These are phyloP conservation scores for Drosophila villosipedis DNA, from an alignment of 2,888 invertebrate species.

Conservation along the genomic window DNA sequence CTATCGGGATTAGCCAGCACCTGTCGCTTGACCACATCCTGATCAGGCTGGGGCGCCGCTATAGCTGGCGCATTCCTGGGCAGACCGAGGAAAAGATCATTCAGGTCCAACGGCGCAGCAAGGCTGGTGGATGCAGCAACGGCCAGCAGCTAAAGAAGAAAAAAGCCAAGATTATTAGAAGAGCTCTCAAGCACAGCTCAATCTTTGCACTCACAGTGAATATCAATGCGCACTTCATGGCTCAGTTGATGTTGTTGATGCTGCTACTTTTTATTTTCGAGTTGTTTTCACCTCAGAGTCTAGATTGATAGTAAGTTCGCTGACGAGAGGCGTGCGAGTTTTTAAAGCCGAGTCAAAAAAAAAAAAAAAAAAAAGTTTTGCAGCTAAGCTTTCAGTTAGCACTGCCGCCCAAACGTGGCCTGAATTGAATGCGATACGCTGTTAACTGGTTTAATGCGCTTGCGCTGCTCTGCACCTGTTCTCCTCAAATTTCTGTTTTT, in stretches of 20 bases:
- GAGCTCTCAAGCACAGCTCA: not conserved
- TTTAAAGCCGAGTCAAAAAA: conserved; percentile 59
- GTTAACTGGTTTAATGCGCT: conserved; percentile 61
- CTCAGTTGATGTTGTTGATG: conserved; percentile 20
- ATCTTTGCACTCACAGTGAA: conserved; percentile 65
- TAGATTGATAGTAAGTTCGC: conserved; percentile 70
- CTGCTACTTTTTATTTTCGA: conserved; percentile 21
- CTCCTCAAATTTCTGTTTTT: conserved; percentile 35
- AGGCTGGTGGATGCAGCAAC: conserved; percentile 31
- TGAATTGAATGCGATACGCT: conserved; percentile 9
- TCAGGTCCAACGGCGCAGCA: conserved; percentile 67
- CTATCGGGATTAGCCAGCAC: conserved; percentile 63
- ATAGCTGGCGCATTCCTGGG: conserved; percentile 30
- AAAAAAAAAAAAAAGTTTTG: conserved; percentile 16
- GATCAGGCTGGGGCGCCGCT: conserved; percentile 32
- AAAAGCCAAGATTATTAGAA: not conserved
- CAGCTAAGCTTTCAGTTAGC: conserved; percentile 74
- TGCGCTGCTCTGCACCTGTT: conserved; percentile 42
- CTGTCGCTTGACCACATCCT: conserved; percentile 73
- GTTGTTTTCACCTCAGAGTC: conserved; percentile 63
- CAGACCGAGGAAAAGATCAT: conserved; percentile 61
- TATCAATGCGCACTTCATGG: conserved; percentile 71
- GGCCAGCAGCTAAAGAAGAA: conserved; percentile 54
- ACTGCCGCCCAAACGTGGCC: conserved; percentile 51
- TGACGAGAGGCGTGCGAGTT: conserved; percentile 50